Base-by-base conservation (phyloP, 2,888 invertebrate genomes). In the Emmelina monodactyla region DNA sequence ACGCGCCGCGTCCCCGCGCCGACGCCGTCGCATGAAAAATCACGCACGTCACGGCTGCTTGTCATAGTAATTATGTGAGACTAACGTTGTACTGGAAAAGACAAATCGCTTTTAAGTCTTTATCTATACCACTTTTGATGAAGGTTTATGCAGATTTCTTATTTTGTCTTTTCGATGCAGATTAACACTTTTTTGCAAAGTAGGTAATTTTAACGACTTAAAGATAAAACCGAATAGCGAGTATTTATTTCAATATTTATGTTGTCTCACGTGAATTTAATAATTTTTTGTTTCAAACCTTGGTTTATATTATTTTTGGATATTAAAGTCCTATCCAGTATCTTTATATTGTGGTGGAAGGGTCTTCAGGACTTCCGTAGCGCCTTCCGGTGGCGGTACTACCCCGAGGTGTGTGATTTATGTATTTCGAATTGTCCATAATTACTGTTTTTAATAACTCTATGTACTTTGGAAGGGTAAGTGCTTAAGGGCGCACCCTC, bases 1-100 rank as follows among this genome's bases (percentile, higher is more conserved):
- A 60, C 58, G 66, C 71, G 65, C 61, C 60, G 53, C n/a, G 6
- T 3, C 25, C 47, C 52, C 12, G 16, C 34, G 31, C 15, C 38
- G 29, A 28, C n/a, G 16, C 31, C 58, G 60, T 25, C n/a, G 50
- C 56, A 58, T 66, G 66, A 73, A 76, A 78, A 75, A 76, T 76
- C 73, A 78, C 73, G 75, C 75, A 75, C 73, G 68, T 69, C 67
- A 57, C 57, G 58, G 50, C 61, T n/a, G n/a, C n/a, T n/a, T n/a
- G 55, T 61, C 61, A 56, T 47, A 51, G 53, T 48, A 43, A 48
- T 25, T 25, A 10, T 4, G 25, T 10, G 6, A 45, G 43, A 43
- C 37, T 38, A 35, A 45, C 42, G 36, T 34, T 42, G 38, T 37
- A 49, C 60, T 65, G 39, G 65, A 65, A 52, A 45, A 37, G 60